Percentiles rank a stretch among this genome's conserved stretches.
These are phyloP conservation scores for Poeciliopsis infans DNA, from an alignment of 2,797 vertebrate genomes.

Conservation along the genomic window DNA sequence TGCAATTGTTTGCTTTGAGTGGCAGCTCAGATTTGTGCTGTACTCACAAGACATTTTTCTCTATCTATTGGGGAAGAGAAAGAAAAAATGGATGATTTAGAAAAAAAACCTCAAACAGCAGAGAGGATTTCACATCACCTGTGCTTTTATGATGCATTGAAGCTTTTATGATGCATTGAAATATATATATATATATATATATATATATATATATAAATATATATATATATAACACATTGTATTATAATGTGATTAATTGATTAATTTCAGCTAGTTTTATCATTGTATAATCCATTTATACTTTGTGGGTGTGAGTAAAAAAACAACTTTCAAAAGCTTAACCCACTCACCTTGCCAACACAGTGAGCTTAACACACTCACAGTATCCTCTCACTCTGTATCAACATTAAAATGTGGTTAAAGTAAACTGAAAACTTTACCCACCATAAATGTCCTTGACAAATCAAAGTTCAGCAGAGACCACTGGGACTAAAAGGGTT, in stretches of 20 bases:
- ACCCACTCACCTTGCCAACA: not conserved
- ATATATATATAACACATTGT: too few species aligned
- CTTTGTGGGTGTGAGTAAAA: not conserved
- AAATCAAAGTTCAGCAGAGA: not conserved
- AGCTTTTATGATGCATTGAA: too few species aligned
- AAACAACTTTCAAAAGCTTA: not conserved
- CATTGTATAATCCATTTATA: too few species aligned
- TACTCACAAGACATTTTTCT: not conserved
- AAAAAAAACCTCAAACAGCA: not conserved
- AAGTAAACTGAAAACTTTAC: not conserved
- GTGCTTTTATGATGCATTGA: too few species aligned
- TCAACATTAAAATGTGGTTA: not conserved
- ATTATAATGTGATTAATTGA: too few species aligned
- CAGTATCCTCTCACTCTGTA: not conserved
- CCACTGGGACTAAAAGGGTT: not conserved
- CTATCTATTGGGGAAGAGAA: not conserved
- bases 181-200: too few species aligned
- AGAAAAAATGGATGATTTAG: not conserved
- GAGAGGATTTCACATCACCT: too few species aligned
- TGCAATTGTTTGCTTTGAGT: not conserved
- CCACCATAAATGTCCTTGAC: not conserved
- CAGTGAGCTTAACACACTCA: not conserved
- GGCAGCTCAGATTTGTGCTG: not conserved
- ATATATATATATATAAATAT: too few species aligned
- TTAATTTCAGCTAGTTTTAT: too few species aligned